A percentile compares a stretch with the other conserved stretches of the same genome.
Evolutionary conservation across 2,888 invertebrate genomes (phyloP).

Genomic region (Megastigmus dorsalis): DNA sequence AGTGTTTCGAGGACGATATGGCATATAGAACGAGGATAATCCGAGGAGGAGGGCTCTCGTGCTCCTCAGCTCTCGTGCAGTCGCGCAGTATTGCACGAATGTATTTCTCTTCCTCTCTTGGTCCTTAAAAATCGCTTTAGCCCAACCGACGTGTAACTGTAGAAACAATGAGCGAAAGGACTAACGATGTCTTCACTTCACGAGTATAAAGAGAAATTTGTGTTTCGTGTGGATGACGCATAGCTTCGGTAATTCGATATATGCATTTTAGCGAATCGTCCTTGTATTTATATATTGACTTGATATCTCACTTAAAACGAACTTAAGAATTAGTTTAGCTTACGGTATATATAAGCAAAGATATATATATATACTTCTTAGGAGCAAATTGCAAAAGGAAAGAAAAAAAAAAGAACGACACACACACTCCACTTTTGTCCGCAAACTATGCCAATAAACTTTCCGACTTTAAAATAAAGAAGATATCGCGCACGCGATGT

Average conservation of each 20-base stretch:
- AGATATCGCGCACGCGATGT: conserved; percentile 52
- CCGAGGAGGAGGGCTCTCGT: conserved; percentile 36
- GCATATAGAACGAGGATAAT: conserved; percentile 57
- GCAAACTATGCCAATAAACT: conserved; percentile 45
- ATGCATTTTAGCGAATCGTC: too few species aligned
- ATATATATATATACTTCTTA: conserved; percentile 4
- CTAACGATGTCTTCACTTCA: too few species aligned
- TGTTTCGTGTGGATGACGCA: too few species aligned
- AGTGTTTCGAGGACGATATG: conserved; percentile 18
- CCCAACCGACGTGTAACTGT: neutral
- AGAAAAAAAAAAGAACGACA: neutral
- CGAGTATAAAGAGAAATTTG: too few species aligned
- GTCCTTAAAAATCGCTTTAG: neutral
- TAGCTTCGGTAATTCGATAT: too few species aligned
- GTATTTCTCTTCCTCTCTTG: neutral
- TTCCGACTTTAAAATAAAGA: conserved; percentile 39
- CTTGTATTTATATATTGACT: too few species aligned
- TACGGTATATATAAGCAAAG: conserved; percentile 22
- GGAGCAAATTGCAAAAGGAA: conserved; percentile 34
- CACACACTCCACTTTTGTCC: neutral
- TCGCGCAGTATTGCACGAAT: conserved; percentile 14
- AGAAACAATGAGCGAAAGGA: too few species aligned
- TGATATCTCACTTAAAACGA: conserved; percentile 22
- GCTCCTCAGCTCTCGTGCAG: conserved; percentile 36
- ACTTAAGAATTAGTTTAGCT: conserved; percentile 36